Conservation (phyloP, 1,140 invertebrate species). For the Drosophila takahashii region DNA sequence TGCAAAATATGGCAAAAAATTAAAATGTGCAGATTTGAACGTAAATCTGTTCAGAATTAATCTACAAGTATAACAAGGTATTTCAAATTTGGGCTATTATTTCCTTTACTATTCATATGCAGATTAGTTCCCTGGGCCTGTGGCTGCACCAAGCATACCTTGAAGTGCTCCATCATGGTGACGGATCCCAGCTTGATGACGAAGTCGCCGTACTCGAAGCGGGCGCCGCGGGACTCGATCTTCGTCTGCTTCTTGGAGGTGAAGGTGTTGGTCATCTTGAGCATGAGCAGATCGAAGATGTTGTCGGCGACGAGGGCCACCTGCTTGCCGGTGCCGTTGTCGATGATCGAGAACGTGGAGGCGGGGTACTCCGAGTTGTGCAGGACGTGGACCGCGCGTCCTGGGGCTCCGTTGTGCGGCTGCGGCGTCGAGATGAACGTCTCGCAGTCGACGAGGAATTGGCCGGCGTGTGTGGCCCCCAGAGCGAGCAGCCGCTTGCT, state of each 20-base stretch:
- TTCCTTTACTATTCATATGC: too few species aligned
- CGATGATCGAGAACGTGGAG: slow-evolving; percentile 96
- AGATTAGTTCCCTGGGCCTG: too few species aligned
- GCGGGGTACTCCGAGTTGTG: slow-evolving; percentile 98
- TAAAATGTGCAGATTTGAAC: too few species aligned
- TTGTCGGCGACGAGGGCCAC: slow-evolving; percentile 95
- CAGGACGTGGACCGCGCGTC: slow-evolving; percentile 94
- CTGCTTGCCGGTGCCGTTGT: slow-evolving; percentile 91
- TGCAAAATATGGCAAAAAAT: too few species aligned
- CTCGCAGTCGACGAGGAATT: slow-evolving; percentile 97
- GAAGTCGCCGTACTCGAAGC: slow-evolving; percentile 97
- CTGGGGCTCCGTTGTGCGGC: slow-evolving; percentile 86
- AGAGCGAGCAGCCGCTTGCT: slow-evolving; percentile 93
- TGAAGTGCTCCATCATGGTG: slow-evolving; percentile 96
- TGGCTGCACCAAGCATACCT: too few species aligned
- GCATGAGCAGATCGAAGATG: slow-evolving; percentile 95
- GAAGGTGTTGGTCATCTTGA: slow-evolving; percentile 94
- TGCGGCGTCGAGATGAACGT: slow-evolving; percentile 93
- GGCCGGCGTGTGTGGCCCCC: slow-evolving; percentile 94
- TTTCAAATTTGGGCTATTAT: too few species aligned
- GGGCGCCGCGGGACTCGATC: slow-evolving; percentile 95
- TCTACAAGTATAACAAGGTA: too few species aligned
- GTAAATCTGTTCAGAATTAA: too few species aligned
- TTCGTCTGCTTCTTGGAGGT: slow-evolving; percentile 94
- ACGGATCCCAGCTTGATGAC: slow-evolving; percentile 97